A percentile compares a stretch with the other conserved stretches of the same genome.
Conservation (phyloP, 1,140 invertebrate genomes). For the Lasioglossum albipes region DNA sequence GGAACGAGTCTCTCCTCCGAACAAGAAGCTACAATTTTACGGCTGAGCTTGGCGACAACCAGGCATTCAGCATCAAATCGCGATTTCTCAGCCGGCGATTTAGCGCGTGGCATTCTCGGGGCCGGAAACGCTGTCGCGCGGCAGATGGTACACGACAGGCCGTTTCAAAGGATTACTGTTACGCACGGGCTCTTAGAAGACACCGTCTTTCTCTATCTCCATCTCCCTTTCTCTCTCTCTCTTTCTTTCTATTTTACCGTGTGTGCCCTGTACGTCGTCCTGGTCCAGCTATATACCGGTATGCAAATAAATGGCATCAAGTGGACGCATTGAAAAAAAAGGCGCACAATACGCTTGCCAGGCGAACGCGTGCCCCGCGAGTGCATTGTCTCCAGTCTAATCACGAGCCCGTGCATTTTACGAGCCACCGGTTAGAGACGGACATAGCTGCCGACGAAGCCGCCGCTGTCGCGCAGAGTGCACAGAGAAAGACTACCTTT, state of each 20-base stretch:
- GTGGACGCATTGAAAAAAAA: conserved; percentile 21
- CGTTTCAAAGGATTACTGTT: conserved; percentile 47
- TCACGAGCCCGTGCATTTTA: conserved; percentile 49
- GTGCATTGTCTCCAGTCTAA: conserved; percentile 44
- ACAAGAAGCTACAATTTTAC: conserved; percentile 24
- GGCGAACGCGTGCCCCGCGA: conserved; percentile 9
- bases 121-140: conserved; percentile 38
- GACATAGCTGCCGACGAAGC: not conserved
- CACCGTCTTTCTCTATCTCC: not conserved
- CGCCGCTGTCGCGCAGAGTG: too few relatives aligned
- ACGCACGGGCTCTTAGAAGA: conserved; percentile 8
- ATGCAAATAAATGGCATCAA: conserved; percentile 46
- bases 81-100: conserved; percentile 68
- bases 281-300: conserved; percentile 5
- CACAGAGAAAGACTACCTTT: conserved; percentile 45
- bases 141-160: conserved; percentile 60
- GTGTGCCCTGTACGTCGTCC: too few relatives aligned
- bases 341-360: conserved; percentile 24
- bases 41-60: conserved; percentile 13
- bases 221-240: not conserved
- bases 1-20: not conserved
- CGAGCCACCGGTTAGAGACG: conserved; percentile 53
- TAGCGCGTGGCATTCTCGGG: conserved; percentile 57
- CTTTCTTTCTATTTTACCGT: not conserved
- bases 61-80: conserved; percentile 63